phyloP scores from a whole-genome alignment of 2,113 vertebrate species.

The Callionymus lyra region DNA sequence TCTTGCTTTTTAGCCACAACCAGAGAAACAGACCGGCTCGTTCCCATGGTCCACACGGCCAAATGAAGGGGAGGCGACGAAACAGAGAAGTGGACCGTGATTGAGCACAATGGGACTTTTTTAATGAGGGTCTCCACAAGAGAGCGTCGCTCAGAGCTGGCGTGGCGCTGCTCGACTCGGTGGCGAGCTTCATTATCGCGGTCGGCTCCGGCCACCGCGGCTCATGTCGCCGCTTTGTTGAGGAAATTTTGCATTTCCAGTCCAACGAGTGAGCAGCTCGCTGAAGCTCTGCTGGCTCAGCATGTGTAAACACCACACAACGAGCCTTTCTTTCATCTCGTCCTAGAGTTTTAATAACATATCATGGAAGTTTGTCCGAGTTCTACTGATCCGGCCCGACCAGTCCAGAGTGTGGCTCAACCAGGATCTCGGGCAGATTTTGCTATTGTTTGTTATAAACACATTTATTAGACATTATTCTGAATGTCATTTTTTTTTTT shows the following conservation, averaged over 20 bases:
- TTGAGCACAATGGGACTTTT: conserved; percentile 23
- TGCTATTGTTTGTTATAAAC: too few relatives aligned
- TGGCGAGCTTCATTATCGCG: conserved; percentile 29
- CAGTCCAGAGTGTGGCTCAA: too few relatives aligned
- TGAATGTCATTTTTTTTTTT: too few relatives aligned
- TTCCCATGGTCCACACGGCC: conserved; percentile 44
- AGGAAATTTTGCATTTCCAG: conserved; percentile 1
- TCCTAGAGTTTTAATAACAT: conserved; percentile 15
- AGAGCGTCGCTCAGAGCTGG: conserved; percentile 32
- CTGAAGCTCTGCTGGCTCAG: background rate
- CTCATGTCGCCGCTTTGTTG: conserved; percentile 38
- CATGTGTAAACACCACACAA: conserved; percentile 23
- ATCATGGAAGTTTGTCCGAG: conserved; percentile 1
- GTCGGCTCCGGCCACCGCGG: conserved; percentile 20
- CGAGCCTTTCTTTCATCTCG: conserved; percentile 9
- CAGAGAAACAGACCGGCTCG: conserved; percentile 35
- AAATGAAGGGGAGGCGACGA: conserved; percentile 19
- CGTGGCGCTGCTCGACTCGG: conserved; percentile 14
- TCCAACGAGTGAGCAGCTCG: too few relatives aligned
- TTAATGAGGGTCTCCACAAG: conserved; percentile 49
- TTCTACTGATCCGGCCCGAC: too few relatives aligned
- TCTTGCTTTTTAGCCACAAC: conserved; percentile 8
- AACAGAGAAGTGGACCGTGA: conserved; percentile 37
- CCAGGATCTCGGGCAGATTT: too few relatives aligned
- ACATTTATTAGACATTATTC: too few relatives aligned